Base-by-base conservation (phyloP, 2,797 vertebrate genomes). In the Cossypha polioptera region DNA sequence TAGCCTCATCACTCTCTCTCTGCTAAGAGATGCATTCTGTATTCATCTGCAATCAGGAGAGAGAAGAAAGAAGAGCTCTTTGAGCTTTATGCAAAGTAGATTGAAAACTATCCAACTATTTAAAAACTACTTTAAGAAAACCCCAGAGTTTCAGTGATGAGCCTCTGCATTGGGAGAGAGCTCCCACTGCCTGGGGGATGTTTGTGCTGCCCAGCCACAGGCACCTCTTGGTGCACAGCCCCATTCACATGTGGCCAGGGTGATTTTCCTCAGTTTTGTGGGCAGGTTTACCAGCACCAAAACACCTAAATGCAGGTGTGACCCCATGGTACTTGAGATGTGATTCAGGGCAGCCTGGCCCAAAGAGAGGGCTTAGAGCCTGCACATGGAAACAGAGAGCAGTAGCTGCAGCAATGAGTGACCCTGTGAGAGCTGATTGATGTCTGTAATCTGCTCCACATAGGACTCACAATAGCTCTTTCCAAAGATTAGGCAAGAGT, bases 51-150 rank as follows among this genome's bases (percentile, higher is more conserved):
- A 75, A 54, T 61, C 80, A 90, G 58, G 15, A 87, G 20, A 67
- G 33, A 94, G 54, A 79, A 48, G 28, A 75, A 90, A 72, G 26
- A 68, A 77, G 43, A 76, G 42, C 42, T 80, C 55, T 79, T 76
- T 50, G 28, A 53, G 55, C 29, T 80, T 73, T 80, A 86, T 0
- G 3, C 42, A 84, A 89, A 80, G 59, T 36, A n/a, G 38, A 83
- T 40, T 73, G 59, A 89, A 69, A 94, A 38, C 51, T 36, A 83
- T 53, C 76, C 63, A 86, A 59, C 77, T 62, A 35, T 42, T 89
- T 59, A 65, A 83, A 76, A 80, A 86, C 20, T 29, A 55, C 51
- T 79, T 83, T 51, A 55, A 55, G 68, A 61, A 91, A 83, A 57
- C 53, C 7, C 7, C 33, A 43, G 47, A 86, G 68, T 4, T 75